phyloP scores from a whole-genome alignment of 2,113 vertebrate genomes.

The Lepus americanus region DNA sequence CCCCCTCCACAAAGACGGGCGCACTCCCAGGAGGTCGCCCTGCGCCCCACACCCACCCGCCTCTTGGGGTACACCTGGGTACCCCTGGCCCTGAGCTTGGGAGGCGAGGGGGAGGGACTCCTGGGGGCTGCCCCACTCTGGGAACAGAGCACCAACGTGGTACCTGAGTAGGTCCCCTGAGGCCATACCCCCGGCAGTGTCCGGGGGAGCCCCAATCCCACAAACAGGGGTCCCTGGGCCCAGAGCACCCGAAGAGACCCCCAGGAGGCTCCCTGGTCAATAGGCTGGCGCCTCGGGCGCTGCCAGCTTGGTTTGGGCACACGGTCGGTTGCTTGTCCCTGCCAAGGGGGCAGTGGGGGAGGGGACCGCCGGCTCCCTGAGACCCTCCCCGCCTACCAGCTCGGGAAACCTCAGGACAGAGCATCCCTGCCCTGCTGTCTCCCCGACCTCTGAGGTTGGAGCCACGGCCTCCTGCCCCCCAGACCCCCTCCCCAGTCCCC shows the following conservation, averaged over 20 bases:
- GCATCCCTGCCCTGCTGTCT: not conserved
- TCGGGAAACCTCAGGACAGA: not conserved
- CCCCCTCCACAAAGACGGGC: too few species aligned
- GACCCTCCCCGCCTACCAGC: too few species aligned
- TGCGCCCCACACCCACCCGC: not conserved
- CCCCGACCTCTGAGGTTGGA: not conserved
- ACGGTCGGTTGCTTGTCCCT: not conserved
- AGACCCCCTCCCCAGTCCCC: slow-evolving; percentile 49
- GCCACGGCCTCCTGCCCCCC: slow-evolving; percentile 31
- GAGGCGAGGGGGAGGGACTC: not conserved
- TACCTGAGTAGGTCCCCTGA: not conserved
- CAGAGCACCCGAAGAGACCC: rapidly evolving
- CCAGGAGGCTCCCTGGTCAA: too few species aligned
- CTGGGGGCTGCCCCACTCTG: not conserved
- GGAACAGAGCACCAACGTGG: not conserved
- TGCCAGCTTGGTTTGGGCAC: too few species aligned
- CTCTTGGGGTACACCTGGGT: not conserved
- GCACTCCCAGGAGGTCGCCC: too few species aligned
- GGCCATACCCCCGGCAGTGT: too few species aligned
- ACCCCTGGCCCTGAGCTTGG: not conserved
- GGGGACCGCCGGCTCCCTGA: not conserved
- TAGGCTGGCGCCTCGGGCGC: not conserved
- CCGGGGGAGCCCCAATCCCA: too few species aligned
- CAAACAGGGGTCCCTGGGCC: rapidly evolving
- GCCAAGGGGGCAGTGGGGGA: rapidly evolving